Conservation (phyloP, 2,888 invertebrate species). For the Elegia similella region DNA sequence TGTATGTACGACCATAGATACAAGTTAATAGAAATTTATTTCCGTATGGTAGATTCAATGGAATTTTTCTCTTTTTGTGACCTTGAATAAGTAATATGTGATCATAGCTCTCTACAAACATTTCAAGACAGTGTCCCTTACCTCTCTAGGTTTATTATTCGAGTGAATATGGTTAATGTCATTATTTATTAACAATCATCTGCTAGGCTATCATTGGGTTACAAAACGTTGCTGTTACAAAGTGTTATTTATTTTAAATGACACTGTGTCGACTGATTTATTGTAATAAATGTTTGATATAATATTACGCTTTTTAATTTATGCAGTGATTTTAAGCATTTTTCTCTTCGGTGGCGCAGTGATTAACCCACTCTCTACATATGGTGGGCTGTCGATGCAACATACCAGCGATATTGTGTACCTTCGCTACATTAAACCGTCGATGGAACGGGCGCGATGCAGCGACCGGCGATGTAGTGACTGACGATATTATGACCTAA, state of each 20-base stretch:
- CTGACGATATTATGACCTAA: too few relatives aligned
- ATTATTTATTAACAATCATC: constrained; percentile 17
- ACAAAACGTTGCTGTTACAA: constrained; percentile 12
- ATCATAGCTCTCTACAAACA: constrained; percentile 5
- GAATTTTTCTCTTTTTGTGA: too few relatives aligned
- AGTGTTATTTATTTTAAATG: constrained; percentile 42
- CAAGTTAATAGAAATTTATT: too few relatives aligned
- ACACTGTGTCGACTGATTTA: constrained; percentile 48
- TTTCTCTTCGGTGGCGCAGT: too few relatives aligned
- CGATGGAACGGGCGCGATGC: too few relatives aligned
- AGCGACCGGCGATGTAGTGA: too few relatives aligned
- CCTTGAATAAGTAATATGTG: neutral
- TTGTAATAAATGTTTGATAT: constrained; percentile 38
- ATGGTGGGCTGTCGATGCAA: too few relatives aligned
- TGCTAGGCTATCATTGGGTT: constrained; percentile 13
- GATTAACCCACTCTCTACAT: too few relatives aligned
- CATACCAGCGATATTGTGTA: too few relatives aligned
- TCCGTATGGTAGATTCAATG: too few relatives aligned
- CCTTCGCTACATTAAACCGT: too few relatives aligned
- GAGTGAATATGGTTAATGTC: neutral
- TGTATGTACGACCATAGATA: too few relatives aligned
- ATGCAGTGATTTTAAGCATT: neutral
- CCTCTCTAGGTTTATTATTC: neutral
- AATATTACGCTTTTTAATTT: neutral
- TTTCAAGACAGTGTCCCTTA: neutral